Evolutionary conservation across 2,888 invertebrate species (phyloP).

Genomic region (Cryptus viduatorius): DNA sequence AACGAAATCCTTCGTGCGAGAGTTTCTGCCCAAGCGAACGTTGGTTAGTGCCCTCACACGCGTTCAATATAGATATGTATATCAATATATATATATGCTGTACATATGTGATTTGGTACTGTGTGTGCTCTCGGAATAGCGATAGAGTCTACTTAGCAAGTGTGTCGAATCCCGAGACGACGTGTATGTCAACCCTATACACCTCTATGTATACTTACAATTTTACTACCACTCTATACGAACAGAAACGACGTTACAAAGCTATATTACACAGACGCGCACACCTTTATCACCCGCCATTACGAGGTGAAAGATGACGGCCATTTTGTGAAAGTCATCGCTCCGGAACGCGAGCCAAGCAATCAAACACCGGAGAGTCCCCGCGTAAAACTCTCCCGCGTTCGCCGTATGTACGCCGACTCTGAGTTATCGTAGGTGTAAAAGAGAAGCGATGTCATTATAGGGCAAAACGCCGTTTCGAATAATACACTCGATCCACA

Average conservation of each 20-base stretch:
- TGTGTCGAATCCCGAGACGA: conserved; percentile 67
- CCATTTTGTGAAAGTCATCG: conserved; percentile 67
- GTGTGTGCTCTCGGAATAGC: conserved; percentile 38
- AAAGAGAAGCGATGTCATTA: neutral
- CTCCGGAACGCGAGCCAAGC: conserved; percentile 59
- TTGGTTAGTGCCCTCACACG: conserved; percentile 56
- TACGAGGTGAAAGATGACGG: conserved; percentile 65
- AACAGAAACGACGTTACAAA: neutral
- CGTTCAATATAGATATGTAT: conserved; percentile 28
- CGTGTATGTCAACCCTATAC: conserved; percentile 26
- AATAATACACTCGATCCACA: neutral
- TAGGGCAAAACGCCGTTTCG: neutral
- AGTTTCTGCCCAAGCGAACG: conserved; percentile 64
- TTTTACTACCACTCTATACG: conserved; percentile 20
- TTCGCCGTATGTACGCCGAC: neutral
- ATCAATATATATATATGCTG: conserved; percentile 5
- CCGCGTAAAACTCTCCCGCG: neutral
- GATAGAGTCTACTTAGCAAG: conserved; percentile 65
- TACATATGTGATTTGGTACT: conserved; percentile 4
- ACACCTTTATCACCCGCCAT: conserved; percentile 60
- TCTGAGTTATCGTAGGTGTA: neutral
- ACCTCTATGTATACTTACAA: conserved; percentile 3
- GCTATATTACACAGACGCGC: conserved; percentile 15
- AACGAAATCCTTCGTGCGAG: conserved; percentile 67
- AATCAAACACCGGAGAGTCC: conserved; percentile 39